These are phyloP conservation scores for Ascidia mentula DNA, from an alignment of 23 tunicate genomes.

Conservation along the genomic window DNA sequence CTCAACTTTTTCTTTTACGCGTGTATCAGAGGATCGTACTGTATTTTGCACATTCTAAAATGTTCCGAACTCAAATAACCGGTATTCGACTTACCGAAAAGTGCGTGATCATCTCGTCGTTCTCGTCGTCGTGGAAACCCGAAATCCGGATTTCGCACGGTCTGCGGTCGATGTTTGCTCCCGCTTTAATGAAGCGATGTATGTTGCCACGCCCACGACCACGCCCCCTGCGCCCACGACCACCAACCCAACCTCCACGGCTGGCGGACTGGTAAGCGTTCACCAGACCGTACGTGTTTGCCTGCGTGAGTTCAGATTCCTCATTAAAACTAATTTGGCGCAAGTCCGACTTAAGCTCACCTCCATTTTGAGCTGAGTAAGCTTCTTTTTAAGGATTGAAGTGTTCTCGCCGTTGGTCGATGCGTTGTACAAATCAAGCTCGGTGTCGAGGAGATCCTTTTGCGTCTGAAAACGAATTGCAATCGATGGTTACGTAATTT, in stretches of 20 bases:
- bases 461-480: constrained; percentile 23
- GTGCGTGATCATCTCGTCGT: constrained; percentile 86
- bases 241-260: constrained; percentile 44
- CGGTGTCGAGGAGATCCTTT: constrained; percentile 78
- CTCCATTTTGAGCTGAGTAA: constrained; percentile 70
- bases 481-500: too few relatives aligned
- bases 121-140: constrained; percentile 86
- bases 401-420: constrained; percentile 80
- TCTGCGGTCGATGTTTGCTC: constrained; percentile 90
- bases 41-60: too few relatives aligned
- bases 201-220: constrained; percentile 53
- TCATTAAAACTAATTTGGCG: neutral
- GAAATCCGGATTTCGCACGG: constrained; percentile 80
- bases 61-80: neutral
- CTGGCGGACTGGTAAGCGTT: constrained; percentile 39
- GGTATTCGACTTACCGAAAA: constrained; percentile 65
- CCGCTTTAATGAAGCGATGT: constrained; percentile 66
- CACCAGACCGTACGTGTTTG: constrained; percentile 62
- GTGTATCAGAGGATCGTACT: too few relatives aligned
- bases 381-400: constrained; percentile 35
- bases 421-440: constrained; percentile 76
- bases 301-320: constrained; percentile 26
- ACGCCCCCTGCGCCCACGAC: constrained; percentile 51
- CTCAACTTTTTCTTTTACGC: too few relatives aligned
- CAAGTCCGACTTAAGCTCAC: constrained; percentile 13